These are phyloP conservation scores for Hesperia comma DNA, from an alignment of 2,888 invertebrate species.

Conservation along the genomic window DNA sequence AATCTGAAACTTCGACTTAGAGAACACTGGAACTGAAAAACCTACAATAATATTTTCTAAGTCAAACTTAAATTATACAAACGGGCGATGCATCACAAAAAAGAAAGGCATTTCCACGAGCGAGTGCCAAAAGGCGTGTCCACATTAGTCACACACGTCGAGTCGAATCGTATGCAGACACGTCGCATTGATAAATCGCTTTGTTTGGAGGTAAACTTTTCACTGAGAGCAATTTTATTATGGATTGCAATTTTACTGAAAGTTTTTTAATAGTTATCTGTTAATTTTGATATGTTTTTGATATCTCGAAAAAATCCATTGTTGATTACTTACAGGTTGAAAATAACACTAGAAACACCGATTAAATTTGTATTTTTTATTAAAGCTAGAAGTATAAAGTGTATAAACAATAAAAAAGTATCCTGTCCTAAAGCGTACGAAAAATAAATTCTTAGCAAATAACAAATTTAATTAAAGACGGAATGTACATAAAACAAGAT, in stretches of 20 bases:
- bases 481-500: slow-evolving; percentile 5
- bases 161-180: slow-evolving; percentile 59
- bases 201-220: not conserved
- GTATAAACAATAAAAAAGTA: too few species aligned
- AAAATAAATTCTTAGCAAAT: not conserved
- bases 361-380: too few species aligned
- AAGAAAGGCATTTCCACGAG: not conserved
- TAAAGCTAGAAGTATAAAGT: too few species aligned
- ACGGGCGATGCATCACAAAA: not conserved
- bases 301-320: too few species aligned
- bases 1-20: too few species aligned
- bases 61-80: not conserved
- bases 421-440: not conserved
- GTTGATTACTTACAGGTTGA: too few species aligned
- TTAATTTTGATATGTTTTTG: too few species aligned
- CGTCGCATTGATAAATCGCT: slow-evolving; percentile 19
- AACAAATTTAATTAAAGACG: not conserved
- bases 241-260: not conserved
- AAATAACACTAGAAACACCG: too few species aligned
- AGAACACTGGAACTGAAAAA: too few species aligned
- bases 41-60: too few species aligned
- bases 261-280: not conserved
- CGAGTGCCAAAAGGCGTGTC: slow-evolving; percentile 49
- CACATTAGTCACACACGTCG: slow-evolving; percentile 52
- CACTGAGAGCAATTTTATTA: not conserved